These are phyloP conservation scores for Takifugu flavidus DNA, from an alignment of 2,113 vertebrate genomes.

Conservation along the genomic window DNA sequence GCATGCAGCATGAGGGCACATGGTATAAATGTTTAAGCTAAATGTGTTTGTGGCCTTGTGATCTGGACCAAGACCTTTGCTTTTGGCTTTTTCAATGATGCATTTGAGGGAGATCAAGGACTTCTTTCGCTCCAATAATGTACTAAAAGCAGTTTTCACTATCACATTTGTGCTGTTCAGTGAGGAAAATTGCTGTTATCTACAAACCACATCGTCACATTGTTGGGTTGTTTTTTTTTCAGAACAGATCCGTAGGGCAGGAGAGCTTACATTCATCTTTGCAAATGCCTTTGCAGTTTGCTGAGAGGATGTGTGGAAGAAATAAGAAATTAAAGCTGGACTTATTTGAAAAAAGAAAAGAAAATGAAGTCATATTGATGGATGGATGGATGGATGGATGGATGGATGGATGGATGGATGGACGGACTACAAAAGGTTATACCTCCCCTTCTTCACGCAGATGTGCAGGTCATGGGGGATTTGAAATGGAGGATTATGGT, in stretches of 20 bases:
- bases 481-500: constrained; percentile 1
- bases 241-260: too few species aligned
- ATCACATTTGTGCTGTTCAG: background rate
- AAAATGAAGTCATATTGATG: too few species aligned
- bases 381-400: too few species aligned
- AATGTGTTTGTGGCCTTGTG: constrained; percentile 15
- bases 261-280: too few species aligned
- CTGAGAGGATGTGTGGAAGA: background rate
- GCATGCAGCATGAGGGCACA: background rate
- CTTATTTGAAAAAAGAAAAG: too few species aligned
- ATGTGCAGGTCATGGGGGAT: background rate
- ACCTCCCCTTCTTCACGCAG: background rate
- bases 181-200: background rate
- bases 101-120: background rate
- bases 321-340: background rate
- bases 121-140: background rate
- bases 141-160: background rate
- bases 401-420: too few species aligned
- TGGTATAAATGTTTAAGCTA: background rate
- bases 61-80: background rate
- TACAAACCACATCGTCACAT: too few species aligned
- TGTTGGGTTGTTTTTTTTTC: too few species aligned
- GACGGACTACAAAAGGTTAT: background rate
- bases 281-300: too few species aligned
- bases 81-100: background rate